These are phyloP conservation scores for Saimiri boliviensis DNA, from an alignment of 2,113 vertebrate genomes.

Conservation along the genomic window DNA sequence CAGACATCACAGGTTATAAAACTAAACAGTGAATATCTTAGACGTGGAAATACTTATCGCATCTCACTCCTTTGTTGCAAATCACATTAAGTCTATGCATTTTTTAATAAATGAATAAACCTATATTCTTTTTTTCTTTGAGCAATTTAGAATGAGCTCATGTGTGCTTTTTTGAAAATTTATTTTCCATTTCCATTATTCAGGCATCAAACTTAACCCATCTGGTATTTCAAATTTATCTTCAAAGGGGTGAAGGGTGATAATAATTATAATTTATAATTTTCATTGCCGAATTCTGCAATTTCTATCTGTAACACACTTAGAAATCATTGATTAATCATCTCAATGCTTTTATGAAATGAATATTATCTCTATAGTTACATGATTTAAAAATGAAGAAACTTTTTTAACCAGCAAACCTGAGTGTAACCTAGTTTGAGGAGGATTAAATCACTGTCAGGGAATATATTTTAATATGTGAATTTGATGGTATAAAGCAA, in stretches of 20 bases:
- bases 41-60: not conserved
- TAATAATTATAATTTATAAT: constrained; percentile 52
- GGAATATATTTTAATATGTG: not conserved
- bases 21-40: not conserved
- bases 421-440: not conserved
- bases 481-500: not conserved
- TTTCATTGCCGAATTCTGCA: constrained; percentile 17
- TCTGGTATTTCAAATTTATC: constrained; percentile 28
- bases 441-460: not conserved
- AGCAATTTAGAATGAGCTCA: not conserved
- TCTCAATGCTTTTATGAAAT: constrained; percentile 35
- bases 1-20: not conserved
- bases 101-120: constrained; percentile 3
- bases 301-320: constrained; percentile 22
- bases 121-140: not conserved
- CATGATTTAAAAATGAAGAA: constrained; percentile 47
- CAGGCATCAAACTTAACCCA: not conserved
- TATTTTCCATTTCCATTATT: constrained; percentile 41
- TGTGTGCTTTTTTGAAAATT: constrained; percentile 24
- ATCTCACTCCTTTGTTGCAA: not conserved
- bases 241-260: constrained; percentile 28
- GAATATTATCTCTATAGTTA: constrained; percentile 50
- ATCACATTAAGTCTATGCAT: not conserved
- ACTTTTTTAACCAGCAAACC: not conserved
- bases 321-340: constrained; percentile 46